Evolutionary conservation across 2,888 invertebrate species (phyloP).

Genomic region (Meteorus cinctellus): DNA sequence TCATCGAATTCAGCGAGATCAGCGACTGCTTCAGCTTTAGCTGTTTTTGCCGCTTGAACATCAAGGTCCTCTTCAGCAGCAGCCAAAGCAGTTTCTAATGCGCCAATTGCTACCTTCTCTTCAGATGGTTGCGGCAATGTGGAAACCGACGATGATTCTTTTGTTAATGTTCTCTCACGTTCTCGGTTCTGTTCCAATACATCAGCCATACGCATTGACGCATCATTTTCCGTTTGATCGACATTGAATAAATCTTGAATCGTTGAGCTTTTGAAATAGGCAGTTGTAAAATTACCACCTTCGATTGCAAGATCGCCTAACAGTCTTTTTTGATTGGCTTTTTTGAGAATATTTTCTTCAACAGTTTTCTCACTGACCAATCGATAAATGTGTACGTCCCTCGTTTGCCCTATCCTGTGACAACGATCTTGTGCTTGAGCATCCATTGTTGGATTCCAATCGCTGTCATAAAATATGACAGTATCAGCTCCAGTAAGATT

Average conservation of each 20-base stretch:
- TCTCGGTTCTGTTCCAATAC: constrained; percentile 75
- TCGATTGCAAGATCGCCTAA: constrained; percentile 98
- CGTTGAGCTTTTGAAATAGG: constrained; percentile 93
- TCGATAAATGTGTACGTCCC: constrained; percentile 98
- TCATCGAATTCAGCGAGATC: constrained; percentile 97
- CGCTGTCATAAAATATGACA: constrained; percentile 99
- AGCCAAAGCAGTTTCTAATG: constrained; percentile 87
- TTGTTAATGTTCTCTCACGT: constrained; percentile 69
- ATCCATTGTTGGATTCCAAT: constrained; percentile 99
- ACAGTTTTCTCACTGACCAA: constrained; percentile 97
- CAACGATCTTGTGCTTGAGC: constrained; percentile 97
- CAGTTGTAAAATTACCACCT: constrained; percentile 98
- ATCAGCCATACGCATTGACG: constrained; percentile 77
- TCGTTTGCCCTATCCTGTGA: constrained; percentile 98
- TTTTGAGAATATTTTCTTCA: constrained; percentile 99
- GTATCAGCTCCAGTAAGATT: constrained; percentile 99
- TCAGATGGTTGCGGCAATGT: constrained; percentile 62
- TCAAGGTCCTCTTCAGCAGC: constrained; percentile 97
- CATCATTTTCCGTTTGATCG: constrained; percentile 79
- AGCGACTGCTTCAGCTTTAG: constrained; percentile 91
- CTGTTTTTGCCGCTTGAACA: constrained; percentile 90
- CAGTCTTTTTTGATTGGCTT: constrained; percentile 97
- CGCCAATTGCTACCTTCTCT: constrained; percentile 79
- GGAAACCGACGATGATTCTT: constrained; percentile 56
- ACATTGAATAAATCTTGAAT: constrained; percentile 94